phyloP scores from a whole-genome alignment of 2,888 invertebrate species.

The Sinhomidia bicolor region DNA sequence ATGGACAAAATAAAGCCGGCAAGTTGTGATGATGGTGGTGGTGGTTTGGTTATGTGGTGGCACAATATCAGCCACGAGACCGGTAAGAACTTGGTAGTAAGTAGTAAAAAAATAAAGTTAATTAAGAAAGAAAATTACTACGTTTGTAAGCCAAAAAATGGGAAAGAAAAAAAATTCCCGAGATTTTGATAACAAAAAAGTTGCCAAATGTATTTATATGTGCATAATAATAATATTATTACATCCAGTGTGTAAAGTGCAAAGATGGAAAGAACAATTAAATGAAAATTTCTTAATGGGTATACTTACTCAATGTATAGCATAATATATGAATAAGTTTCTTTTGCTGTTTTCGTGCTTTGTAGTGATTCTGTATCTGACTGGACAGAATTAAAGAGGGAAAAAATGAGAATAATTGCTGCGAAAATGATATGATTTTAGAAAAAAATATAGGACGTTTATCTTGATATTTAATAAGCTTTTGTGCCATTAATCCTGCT shows the following conservation, averaged over 20 bases:
- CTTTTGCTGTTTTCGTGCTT: too few species aligned
- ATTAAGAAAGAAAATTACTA: conserved; percentile 54
- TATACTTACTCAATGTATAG: background rate
- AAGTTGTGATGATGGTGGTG: background rate
- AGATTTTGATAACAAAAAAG: conserved; percentile 15
- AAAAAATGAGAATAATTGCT: background rate
- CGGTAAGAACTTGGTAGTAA: too few species aligned
- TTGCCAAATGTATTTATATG: background rate
- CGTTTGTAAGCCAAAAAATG: conserved; percentile 45
- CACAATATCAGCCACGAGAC: background rate
- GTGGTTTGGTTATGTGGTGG: background rate
- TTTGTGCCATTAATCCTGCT: background rate
- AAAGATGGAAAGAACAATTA: background rate
- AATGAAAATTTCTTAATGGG: background rate
- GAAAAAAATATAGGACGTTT: background rate
- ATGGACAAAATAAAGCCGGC: background rate
- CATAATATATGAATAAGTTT: too few species aligned
- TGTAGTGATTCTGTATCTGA: background rate
- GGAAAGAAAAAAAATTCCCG: conserved; percentile 23
- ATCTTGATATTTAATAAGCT: background rate
- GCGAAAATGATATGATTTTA: background rate
- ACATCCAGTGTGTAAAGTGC: background rate
- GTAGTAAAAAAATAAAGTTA: conserved; percentile 21
- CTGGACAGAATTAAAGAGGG: background rate
- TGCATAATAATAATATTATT: background rate